Conservation (phyloP, 37 sponge, comb jelly and placozoan species). For the Beroe forskalii region DNA sequence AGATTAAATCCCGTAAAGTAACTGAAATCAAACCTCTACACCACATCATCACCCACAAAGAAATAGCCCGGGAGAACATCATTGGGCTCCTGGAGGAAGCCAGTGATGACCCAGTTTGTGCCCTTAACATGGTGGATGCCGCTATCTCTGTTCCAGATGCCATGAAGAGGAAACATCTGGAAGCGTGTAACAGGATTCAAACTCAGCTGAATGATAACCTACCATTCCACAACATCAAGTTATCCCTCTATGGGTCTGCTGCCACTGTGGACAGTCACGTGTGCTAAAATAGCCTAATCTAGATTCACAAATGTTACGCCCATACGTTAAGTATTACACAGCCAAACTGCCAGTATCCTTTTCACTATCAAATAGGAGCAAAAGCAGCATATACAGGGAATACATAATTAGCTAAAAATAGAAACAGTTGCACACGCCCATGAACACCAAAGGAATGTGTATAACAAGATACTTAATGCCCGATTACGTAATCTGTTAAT, state of each 20-base stretch:
- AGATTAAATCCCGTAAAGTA: conserved; percentile 29
- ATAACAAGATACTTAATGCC: no score
- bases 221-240: neutral
- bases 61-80: conserved; percentile 23
- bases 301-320: no score
- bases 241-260: conserved; percentile 17
- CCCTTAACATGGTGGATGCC: conserved; percentile 60
- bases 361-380: no score
- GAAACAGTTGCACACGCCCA: no score
- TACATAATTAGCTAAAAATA: no score
- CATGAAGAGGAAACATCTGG: neutral
- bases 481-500: no score
- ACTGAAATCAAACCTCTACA: conserved; percentile 37
- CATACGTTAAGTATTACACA: no score
- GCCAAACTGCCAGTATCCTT: no score
- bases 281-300: no score
- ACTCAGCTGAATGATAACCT: conserved; percentile 15
- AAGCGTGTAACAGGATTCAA: neutral
- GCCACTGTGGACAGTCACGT: no score
- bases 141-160: neutral
- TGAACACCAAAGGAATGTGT: no score
- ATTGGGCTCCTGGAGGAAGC: conserved; percentile 15
- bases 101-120: conserved; percentile 16
- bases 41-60: neutral
- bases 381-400: no score